Base-by-base conservation (phyloP, 2,888 invertebrate genomes). In the Sesamia inferens region DNA sequence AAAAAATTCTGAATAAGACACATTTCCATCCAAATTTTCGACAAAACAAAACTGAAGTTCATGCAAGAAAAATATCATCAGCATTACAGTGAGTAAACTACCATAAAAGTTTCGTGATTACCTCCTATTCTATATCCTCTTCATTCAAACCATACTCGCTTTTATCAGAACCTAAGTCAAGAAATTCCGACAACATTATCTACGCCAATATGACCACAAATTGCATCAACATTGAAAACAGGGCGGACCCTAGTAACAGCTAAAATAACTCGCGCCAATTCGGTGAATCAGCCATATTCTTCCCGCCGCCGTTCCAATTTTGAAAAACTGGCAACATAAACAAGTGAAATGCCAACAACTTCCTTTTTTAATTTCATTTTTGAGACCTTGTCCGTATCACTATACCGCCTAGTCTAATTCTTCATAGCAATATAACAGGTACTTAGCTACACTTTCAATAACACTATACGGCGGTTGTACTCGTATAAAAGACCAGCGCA, bases 401-500 rank as follows among this genome's bases (percentile, higher is more conserved):
- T 81, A 76, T 71, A 66, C 84, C 73, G 87, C 78, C 83, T 81
- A 81, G 76, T 74, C 86, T 83, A 85, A 84, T 83, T 83, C 83
- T 87, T 86, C 83, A 68, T 78, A 71, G 75, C 71, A 82, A 77
- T 71, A 76, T 74, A 76, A 76, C 87, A 80, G 82, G 82, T 85
- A 84, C 83, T 87, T 79, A 88, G 74, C 82, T 86, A 84, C 88
- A 93, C 93, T 94, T 94, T 94, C 94, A 90, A 93, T 91, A 92
- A 80, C 88, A 85, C 79, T 84, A 87, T 83, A 81, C 86, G 85
- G 85, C 88, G 87, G 86, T 87, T 87, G 81, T 81, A 69, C 77
- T 69, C 31, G 90, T 96, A 96, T 96, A 96, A 93, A 96, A 95
- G 94, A 89, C 87, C 89, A 82, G 83, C 85, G 85, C 81, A 80